Conservation (phyloP, 2,888 invertebrate species). For the Ypsolopha sequella region DNA sequence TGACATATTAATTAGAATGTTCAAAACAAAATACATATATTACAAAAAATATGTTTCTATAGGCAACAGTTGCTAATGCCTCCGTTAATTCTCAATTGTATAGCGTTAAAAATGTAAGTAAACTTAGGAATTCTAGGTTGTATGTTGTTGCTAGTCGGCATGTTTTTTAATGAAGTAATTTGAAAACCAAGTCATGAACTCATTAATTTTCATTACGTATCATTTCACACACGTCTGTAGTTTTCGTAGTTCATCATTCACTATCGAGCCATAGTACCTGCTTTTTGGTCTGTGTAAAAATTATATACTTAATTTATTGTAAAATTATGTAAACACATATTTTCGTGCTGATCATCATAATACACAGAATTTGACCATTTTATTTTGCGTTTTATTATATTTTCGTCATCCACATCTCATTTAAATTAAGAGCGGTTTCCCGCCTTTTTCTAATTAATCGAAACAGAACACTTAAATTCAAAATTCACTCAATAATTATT, state of each 20-base stretch:
- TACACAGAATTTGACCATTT: conserved; percentile 47
- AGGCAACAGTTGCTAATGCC: neutral
- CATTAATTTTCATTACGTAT: conserved; percentile 15
- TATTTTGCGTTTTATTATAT: conserved; percentile 45
- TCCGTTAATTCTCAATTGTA: neutral
- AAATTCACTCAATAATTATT: too few relatives aligned
- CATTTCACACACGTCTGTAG: conserved; percentile 7
- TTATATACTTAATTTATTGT: conserved; percentile 18
- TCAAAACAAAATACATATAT: too few relatives aligned
- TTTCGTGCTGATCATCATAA: conserved; percentile 39
- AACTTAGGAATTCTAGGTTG: conserved; percentile 3
- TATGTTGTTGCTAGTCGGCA: conserved; percentile 28
- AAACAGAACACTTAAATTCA: too few relatives aligned
- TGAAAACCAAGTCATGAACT: neutral
- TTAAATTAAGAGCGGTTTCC: too few relatives aligned
- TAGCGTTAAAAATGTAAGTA: neutral
- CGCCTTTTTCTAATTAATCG: too few relatives aligned
- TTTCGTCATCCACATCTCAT: conserved; percentile 10
- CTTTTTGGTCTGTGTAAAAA: conserved; percentile 21
- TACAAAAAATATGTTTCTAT: too few relatives aligned
- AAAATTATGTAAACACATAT: neutral
- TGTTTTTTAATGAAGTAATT: conserved; percentile 14
- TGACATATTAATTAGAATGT: too few relatives aligned
- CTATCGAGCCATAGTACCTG: conserved; percentile 30
- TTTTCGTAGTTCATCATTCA: conserved; percentile 8